A percentile compares a stretch with the other conserved stretches of the same genome.
Conservation (phyloP, 2,113 vertebrate genomes). For the Salvelinus alpinus region DNA sequence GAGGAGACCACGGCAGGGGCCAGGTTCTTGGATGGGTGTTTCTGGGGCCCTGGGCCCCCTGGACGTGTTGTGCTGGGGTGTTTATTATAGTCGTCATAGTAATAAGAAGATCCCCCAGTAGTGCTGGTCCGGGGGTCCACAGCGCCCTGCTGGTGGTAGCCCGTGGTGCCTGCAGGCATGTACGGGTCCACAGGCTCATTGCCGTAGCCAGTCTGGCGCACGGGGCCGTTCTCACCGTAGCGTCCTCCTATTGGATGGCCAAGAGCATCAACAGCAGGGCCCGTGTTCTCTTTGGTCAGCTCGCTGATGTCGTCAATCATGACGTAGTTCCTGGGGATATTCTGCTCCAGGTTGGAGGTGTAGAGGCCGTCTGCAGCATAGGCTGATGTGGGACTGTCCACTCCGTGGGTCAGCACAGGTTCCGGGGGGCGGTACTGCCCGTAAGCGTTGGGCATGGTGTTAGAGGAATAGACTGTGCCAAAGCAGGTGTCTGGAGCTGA, state of each 20-base stretch:
- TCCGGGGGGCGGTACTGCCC: conserved; percentile 83
- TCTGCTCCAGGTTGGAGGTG: conserved; percentile 92
- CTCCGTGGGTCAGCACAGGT: conserved; percentile 75
- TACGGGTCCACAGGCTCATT: conserved; percentile 81
- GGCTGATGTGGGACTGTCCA: conserved; percentile 79
- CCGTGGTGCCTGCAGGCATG: conserved; percentile 67
- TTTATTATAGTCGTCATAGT: conserved; percentile 90
- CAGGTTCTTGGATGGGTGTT: conserved; percentile 89
- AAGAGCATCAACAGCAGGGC: conserved; percentile 69
- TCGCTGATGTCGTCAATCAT: conserved; percentile 99
- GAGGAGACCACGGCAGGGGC: conserved; percentile 90
- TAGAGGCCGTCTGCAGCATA: conserved; percentile 88
- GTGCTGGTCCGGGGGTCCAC: conserved; percentile 61
- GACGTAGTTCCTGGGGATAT: conserved; percentile 95
- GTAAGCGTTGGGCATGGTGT: conserved; percentile 71
- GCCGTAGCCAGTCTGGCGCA: conserved; percentile 80
- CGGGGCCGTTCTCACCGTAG: conserved; percentile 76
- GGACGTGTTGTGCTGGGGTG: conserved; percentile 74
- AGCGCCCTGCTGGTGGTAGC: conserved; percentile 62
- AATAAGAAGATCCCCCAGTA: conserved; percentile 77
- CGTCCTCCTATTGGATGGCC: conserved; percentile 71
- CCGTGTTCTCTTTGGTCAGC: conserved; percentile 89
- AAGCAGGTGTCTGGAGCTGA: conserved; percentile 76
- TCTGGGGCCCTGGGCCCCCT: conserved; percentile 77
- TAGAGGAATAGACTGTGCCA: conserved; percentile 70